Base-by-base conservation (phyloP, 2,113 vertebrate species). In the Calyptomena viridis region DNA sequence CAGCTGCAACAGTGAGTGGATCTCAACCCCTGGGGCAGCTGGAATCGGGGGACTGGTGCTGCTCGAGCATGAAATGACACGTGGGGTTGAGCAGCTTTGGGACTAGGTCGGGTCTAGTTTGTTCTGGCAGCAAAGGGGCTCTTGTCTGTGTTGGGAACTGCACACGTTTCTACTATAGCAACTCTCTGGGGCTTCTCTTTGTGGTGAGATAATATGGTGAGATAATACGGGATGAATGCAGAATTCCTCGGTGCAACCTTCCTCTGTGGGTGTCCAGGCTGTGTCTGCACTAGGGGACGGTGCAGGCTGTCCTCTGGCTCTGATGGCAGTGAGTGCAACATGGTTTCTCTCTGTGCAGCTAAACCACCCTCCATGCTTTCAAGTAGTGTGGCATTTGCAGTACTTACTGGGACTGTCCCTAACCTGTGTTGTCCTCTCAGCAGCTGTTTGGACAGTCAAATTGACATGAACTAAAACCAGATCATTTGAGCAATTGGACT, bases 1-100 rank as follows among this genome's bases (percentile, higher is more conserved):
- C 98, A 91, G 97, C 98, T 97, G 96, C 97, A 98, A 96, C 98
- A 98, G 98, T 98, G 98, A 98, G 98, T 95, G 96, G 55, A 96
- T 96, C 96, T 95, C 6, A 3, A 95, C 50, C 95, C 94, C 88
- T 79, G 97, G 96, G 87, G 59, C 93, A 85, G 85, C 94, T 91
- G 85, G 74, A 95, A 85, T 22, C 1, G 60, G 95, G 96, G 93
- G 85, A 90, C 83, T 66, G 73, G 89, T 72, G 83, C 90, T 8
- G 42, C 88, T 94, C 23, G 92, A 84, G 94, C 92, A 30, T 94
- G 94, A 25, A 74, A 49, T 6, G 52, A 76, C 75, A 25, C 4
- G 0, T 87, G 93, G 95, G 93, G 40, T 14, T 20, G 77, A 81
- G 77, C 4, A 9, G 80, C 60, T 86, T 42, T n/a, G 95, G 96